Evolutionary conservation across 2,113 vertebrate species (phyloP), one percentile per base, ranked within the genome.

Genomic region (Anoplopoma fimbria): DNA sequence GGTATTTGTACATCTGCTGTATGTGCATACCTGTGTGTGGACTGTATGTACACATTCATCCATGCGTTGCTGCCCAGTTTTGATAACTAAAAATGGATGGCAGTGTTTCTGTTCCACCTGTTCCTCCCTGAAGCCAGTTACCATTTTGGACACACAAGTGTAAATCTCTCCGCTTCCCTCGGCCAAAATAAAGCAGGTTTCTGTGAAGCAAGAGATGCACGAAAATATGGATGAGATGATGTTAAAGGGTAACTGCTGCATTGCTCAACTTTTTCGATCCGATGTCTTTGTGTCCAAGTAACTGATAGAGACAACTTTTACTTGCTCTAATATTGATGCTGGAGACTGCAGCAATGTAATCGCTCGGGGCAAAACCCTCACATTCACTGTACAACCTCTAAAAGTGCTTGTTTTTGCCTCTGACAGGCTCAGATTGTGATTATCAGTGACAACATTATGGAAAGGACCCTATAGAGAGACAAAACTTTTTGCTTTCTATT

Each of bases 11-110:
- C 34, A 38, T 73, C 40, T 63, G 23, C 58, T 84, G 45, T 40
- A 13, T 1, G 19, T 40, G 42, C 45, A 9, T 71, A 23, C 23
- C 19, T 65, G 49, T 34, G 45, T 70, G 17, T 72, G 55, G 47
- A 3, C 38, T 72, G 62, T 72, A 34, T 80, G 21, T 38, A 40
- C 73, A 31, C 77, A 27, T 67, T 47, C 69, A 69, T 62, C 53
- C 64, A 62, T 58, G 57, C 58, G 45, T 62, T 67, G 60, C 79
- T 86, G 70, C 27, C 85, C 79, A 75, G 67, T 60, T 75, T 65
- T 75, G 81, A 84, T 84, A 88, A 75, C 72, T 75, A 31, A 57
- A 77, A 80, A 68, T 83, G 23, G 79, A 80, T 77, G 73, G 55
- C 63, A 42, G 33, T 34, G 61, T 38, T 79, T 89, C 47, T 60